Evolutionary conservation across 2,797 vertebrate genomes (phyloP).

Genomic region (Characodon lateralis): DNA sequence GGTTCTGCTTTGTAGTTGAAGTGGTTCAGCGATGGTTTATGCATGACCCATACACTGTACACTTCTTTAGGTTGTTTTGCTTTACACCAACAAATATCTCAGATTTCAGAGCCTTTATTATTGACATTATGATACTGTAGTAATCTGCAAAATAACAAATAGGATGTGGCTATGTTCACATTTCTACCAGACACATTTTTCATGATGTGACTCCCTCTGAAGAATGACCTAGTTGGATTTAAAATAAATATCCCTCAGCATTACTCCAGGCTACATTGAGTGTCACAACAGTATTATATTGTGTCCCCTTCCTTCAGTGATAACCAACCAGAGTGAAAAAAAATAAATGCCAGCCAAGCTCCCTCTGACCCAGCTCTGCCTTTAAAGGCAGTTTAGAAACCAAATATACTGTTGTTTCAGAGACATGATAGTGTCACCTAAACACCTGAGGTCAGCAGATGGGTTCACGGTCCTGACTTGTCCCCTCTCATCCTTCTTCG

Average conservation of each 20-base stretch:
- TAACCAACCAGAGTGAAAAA: not conserved
- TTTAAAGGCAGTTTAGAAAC: constrained; percentile 43
- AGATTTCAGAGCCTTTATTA: not conserved
- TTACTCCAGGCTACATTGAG: not conserved
- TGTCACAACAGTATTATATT: not conserved
- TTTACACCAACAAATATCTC: not conserved
- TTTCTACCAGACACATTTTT: not conserved
- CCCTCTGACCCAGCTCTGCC: constrained; percentile 26
- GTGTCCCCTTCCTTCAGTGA: constrained; percentile 1
- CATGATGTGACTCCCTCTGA: not conserved
- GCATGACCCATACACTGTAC: too few species aligned
- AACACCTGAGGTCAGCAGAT: constrained; percentile 70
- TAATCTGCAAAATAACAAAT: too few species aligned
- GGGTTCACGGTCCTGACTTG: constrained; percentile 35
- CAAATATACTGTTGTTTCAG: constrained; percentile 58
- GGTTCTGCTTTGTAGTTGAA: not conserved
- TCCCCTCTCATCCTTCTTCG: constrained; percentile 22
- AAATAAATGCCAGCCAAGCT: constrained; percentile 35
- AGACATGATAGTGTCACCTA: constrained; percentile 50
- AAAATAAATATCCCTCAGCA: not conserved
- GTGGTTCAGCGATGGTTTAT: not conserved
- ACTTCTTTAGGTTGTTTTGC: too few species aligned
- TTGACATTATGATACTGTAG: not conserved
- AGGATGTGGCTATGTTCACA: not conserved
- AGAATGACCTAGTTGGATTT: not conserved